A percentile compares a stretch with the other conserved stretches of the same genome.
Evolutionary conservation across 2,888 invertebrate genomes (phyloP).

Genomic region (Diploptera punctata): DNA sequence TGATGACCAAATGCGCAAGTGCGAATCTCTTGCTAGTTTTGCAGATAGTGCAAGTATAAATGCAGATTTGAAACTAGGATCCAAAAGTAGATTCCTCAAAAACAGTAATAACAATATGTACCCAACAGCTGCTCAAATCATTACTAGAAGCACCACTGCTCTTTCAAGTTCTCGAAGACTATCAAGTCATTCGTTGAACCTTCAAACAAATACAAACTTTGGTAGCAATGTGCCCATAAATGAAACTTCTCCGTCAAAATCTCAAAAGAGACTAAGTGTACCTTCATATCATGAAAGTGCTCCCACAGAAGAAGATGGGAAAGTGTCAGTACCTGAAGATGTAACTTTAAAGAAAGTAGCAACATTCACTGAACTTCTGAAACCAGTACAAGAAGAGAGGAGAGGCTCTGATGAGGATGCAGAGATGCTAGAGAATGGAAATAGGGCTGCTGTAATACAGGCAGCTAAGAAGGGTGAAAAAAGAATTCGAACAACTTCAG

Average conservation of each 20-base stretch:
- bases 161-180: conserved; percentile 43
- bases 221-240: not conserved
- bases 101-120: conserved; percentile 75
- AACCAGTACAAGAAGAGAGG: conserved; percentile 33
- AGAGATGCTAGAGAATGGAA: conserved; percentile 1
- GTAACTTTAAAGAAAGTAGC: conserved; percentile 8
- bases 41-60: conserved; percentile 21
- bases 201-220: not conserved
- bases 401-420: conserved; percentile 31
- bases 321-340: not conserved
- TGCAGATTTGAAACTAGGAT: conserved; percentile 25
- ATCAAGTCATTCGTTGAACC: conserved; percentile 32
- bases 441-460: not conserved
- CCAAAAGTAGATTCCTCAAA: conserved; percentile 57
- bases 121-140: conserved; percentile 79
- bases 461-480: conserved; percentile 47
- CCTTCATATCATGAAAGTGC: conserved; percentile 14
- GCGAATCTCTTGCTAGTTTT: conserved; percentile 32
- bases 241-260: not conserved
- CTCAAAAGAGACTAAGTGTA: conserved; percentile 35
- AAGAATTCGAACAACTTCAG: conserved; percentile 48
- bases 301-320: not conserved
- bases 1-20: conserved; percentile 46
- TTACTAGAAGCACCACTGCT: conserved; percentile 55
- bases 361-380: conserved; percentile 14